phyloP scores from a whole-genome alignment of 2,797 vertebrate genomes.

The Crypturellus tataupa region DNA sequence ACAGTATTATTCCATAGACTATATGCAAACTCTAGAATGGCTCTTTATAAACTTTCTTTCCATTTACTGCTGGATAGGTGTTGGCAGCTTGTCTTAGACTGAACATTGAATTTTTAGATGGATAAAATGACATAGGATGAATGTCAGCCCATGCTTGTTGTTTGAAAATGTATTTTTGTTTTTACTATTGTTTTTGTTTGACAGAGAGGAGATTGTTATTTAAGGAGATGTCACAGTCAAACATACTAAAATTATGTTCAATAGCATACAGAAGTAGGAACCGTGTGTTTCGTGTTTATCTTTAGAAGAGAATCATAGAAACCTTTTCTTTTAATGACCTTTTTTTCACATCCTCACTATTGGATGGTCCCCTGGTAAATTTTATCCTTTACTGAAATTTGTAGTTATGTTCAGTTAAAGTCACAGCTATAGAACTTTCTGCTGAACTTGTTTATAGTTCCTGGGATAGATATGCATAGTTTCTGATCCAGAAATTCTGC shows the following conservation, averaged over 20 bases:
- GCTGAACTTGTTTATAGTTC: not conserved
- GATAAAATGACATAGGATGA: not conserved
- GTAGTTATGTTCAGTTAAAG: not conserved
- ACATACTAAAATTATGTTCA: not conserved
- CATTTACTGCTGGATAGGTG: not conserved
- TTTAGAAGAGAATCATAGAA: not conserved
- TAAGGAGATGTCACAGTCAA: not conserved
- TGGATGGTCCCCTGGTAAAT: not conserved
- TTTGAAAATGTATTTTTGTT: not conserved
- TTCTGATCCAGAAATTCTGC: not conserved
- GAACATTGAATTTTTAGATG: not conserved
- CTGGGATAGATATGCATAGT: not conserved
- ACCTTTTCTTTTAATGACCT: not conserved
- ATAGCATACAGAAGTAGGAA: not conserved
- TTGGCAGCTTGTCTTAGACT: not conserved
- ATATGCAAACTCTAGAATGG: not conserved
- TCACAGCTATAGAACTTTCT: not conserved
- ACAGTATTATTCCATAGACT: not conserved
- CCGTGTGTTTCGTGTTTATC: not conserved
- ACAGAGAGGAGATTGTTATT: not conserved
- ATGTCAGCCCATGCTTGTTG: not conserved
- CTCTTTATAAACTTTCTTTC: not conserved
- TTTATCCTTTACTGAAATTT: not conserved
- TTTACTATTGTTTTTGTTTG: conserved; percentile 5
- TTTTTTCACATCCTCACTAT: conserved; percentile 5